Conservation (phyloP, 2,797 vertebrate genomes). For the Linurgus olivaceus region DNA sequence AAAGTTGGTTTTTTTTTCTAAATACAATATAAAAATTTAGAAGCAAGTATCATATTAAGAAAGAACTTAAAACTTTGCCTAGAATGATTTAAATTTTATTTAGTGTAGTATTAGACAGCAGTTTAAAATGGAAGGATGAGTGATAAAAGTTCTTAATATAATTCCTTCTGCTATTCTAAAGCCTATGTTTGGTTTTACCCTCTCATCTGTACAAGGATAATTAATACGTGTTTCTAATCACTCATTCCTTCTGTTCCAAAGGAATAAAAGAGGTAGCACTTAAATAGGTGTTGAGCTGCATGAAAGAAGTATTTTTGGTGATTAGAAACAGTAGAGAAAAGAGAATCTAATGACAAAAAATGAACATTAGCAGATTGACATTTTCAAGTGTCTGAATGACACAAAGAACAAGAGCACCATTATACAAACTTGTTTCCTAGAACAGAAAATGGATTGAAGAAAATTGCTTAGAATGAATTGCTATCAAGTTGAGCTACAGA, state of each 20-base stretch:
- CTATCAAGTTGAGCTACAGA: neutral
- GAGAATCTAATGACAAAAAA: constrained; percentile 14
- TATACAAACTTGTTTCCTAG: constrained; percentile 5
- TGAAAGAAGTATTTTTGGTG: neutral
- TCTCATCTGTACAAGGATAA: neutral
- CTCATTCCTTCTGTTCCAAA: constrained; percentile 7
- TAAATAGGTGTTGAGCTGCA: neutral
- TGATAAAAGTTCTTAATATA: neutral
- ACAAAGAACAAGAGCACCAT: constrained; percentile 20
- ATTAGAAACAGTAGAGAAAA: neutral
- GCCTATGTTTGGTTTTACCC: neutral
- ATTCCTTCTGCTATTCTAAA: neutral
- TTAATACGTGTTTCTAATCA: constrained; percentile 21
- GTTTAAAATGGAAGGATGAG: neutral
- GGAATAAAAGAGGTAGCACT: neutral
- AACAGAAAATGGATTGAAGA: constrained; percentile 22
- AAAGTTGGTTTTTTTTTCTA: accelerated
- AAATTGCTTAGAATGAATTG: constrained; percentile 34
- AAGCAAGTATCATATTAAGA: neutral
- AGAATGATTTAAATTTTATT: neutral
- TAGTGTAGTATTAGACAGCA: neutral
- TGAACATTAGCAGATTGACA: neutral
- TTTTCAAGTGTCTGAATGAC: constrained; percentile 30
- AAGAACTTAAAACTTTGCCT: neutral
- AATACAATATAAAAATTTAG: neutral